A percentile compares a stretch with the other conserved stretches of the same genome.
Conservation (phyloP, 2,797 vertebrate species). For the Myiotriccus ornatus region DNA sequence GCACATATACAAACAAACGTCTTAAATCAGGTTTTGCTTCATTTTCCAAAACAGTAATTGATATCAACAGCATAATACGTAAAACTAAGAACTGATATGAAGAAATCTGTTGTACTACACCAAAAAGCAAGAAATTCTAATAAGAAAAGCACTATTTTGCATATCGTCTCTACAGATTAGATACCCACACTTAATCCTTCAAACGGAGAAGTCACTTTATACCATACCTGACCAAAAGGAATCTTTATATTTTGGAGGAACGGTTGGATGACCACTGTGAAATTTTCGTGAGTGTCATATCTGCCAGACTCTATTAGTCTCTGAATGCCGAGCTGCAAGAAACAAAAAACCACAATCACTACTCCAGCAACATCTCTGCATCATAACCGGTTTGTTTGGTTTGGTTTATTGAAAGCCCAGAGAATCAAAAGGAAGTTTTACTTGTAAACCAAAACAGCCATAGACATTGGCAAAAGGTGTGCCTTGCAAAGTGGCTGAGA, state of each 20-base stretch:
- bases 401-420: background rate
- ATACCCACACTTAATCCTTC: background rate
- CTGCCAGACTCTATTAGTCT: constrained; percentile 83
- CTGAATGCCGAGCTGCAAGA: constrained; percentile 74
- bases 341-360: background rate
- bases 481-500: background rate
- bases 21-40: background rate
- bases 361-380: background rate
- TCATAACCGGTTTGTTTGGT: background rate
- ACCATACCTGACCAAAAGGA: constrained; percentile 76
- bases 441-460: background rate
- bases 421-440: background rate
- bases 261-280: constrained; percentile 89
- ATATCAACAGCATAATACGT: background rate
- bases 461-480: background rate
- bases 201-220: background rate
- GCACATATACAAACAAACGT: background rate
- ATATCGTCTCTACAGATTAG: background rate
- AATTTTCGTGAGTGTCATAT: constrained; percentile 85
- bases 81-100: background rate
- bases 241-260: constrained; percentile 78
- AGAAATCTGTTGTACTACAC: background rate
- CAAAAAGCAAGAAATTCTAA: background rate
- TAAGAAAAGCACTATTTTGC: background rate
- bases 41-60: background rate